phyloP scores from a whole-genome alignment of 1,140 invertebrate genomes.

The Artemia franciscana region DNA sequence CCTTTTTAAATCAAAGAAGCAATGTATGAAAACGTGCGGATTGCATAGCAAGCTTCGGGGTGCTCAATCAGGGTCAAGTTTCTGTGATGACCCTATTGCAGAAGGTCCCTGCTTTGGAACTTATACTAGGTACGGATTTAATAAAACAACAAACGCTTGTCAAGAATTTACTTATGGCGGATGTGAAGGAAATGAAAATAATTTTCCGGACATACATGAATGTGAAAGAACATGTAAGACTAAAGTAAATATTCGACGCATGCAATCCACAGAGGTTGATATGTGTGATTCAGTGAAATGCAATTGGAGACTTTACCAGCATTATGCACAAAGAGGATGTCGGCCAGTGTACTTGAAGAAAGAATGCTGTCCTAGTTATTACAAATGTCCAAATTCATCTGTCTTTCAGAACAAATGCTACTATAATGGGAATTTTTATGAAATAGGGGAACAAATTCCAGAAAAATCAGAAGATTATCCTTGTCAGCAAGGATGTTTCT shows the following conservation, averaged over 20 bases:
- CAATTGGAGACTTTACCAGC: constrained; percentile 11
- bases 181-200: constrained; percentile 20
- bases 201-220: constrained; percentile 15
- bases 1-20: constrained; percentile 10
- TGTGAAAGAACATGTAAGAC: constrained; percentile 13
- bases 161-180: constrained; percentile 16
- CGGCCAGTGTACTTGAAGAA: constrained; percentile 13
- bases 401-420: constrained; percentile 8
- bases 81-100: not conserved
- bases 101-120: not conserved
- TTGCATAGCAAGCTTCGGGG: not conserved
- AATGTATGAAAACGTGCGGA: constrained; percentile 8
- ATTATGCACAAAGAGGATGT: constrained; percentile 13
- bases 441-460: constrained; percentile 11
- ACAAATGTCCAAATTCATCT: constrained; percentile 11
- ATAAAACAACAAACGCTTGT: constrained; percentile 11
- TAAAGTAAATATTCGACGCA: not conserved
- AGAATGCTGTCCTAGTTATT: constrained; percentile 15
- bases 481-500: constrained; percentile 12
- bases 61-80: not conserved
- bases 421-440: constrained; percentile 13
- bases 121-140: not conserved
- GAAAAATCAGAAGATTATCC: constrained; percentile 9
- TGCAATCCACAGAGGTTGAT: constrained; percentile 1
- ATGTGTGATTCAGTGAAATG: constrained; percentile 12